Evolutionary conservation across 2,113 vertebrate species (phyloP).

Genomic region (Sander lucioperca): DNA sequence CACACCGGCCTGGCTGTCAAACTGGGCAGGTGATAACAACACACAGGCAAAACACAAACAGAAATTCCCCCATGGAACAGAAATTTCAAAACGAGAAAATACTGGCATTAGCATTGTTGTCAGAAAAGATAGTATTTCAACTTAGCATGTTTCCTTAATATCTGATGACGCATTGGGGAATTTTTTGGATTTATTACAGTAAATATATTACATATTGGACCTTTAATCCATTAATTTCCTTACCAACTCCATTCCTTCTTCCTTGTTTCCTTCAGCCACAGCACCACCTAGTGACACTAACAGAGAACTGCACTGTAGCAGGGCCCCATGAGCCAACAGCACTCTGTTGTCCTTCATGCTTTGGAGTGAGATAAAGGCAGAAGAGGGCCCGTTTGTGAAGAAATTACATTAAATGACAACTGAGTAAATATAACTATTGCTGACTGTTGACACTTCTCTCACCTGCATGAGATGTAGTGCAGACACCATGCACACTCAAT

Average conservation of each 20-base stretch:
- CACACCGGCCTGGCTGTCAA: too few species aligned
- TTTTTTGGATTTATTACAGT: too few species aligned
- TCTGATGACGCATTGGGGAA: too few species aligned
- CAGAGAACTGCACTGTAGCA: slow-evolving; percentile 84
- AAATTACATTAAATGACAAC: background rate
- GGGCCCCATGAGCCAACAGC: slow-evolving; percentile 82
- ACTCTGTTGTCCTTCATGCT: slow-evolving; percentile 79
- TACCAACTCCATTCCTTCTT: slow-evolving; percentile 91
- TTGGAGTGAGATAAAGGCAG: slow-evolving; percentile 37
- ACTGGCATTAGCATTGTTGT: too few species aligned
- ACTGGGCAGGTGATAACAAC: too few species aligned
- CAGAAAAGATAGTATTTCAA: too few species aligned
- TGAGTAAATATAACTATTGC: background rate
- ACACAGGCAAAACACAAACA: too few species aligned
- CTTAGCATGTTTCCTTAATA: too few species aligned
- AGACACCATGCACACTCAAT: slow-evolving; percentile 96
- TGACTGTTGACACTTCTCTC: slow-evolving; percentile 23
- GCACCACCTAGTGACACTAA: slow-evolving; percentile 86
- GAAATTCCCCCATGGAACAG: too few species aligned
- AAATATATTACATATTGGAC: too few species aligned
- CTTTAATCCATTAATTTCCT: slow-evolving; percentile 33
- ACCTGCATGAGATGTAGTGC: slow-evolving; percentile 94
- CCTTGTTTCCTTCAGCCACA: slow-evolving; percentile 74
- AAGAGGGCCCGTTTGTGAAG: background rate
- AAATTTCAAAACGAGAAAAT: too few species aligned